Evolutionary conservation across 2,888 invertebrate genomes (phyloP).

Genomic region (Aleiodes testaceus): DNA sequence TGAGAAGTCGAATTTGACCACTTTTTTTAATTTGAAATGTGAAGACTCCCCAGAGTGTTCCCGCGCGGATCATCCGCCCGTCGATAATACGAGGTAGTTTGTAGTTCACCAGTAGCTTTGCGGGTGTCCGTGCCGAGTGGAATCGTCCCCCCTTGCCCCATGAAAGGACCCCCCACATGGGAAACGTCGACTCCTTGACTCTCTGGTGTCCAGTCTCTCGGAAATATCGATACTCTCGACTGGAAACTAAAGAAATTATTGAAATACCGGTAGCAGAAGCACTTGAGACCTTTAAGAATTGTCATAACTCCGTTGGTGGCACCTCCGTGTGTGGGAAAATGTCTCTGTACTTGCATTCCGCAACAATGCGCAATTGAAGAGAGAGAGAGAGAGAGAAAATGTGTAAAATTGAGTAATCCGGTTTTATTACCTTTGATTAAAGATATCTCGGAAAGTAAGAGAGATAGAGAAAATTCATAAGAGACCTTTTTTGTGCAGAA

Average conservation of each 20-base stretch:
- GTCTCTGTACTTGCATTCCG: too few relatives aligned
- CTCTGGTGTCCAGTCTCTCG: conserved; percentile 67
- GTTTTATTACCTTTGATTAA: too few relatives aligned
- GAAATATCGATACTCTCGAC: conserved; percentile 67
- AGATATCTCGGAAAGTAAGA: too few relatives aligned
- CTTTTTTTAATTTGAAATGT: too few relatives aligned
- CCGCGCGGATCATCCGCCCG: conserved; percentile 71
- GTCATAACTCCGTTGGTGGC: conserved; percentile 42
- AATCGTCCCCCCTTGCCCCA: conserved; percentile 43
- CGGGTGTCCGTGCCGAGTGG: conserved; percentile 38
- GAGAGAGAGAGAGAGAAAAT: too few relatives aligned
- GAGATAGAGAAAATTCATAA: too few relatives aligned
- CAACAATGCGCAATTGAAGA: too few relatives aligned
- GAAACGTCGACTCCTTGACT: conserved; percentile 58
- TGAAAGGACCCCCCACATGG: conserved; percentile 45
- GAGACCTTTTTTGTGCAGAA: too few relatives aligned
- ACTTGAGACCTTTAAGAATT: conserved; percentile 2
- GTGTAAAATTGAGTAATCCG: too few relatives aligned
- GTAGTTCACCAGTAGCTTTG: conserved; percentile 22
- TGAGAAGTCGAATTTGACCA: too few relatives aligned
- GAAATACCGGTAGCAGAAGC: conserved; percentile 12
- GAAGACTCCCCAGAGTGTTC: conserved; percentile 67
- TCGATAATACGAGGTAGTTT: conserved; percentile 64
- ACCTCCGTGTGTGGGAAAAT: conserved; percentile 48
- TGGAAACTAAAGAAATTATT: conserved; percentile 47